These are phyloP conservation scores for Torymus texanus DNA, from an alignment of 2,888 invertebrate genomes.

Conservation along the genomic window DNA sequence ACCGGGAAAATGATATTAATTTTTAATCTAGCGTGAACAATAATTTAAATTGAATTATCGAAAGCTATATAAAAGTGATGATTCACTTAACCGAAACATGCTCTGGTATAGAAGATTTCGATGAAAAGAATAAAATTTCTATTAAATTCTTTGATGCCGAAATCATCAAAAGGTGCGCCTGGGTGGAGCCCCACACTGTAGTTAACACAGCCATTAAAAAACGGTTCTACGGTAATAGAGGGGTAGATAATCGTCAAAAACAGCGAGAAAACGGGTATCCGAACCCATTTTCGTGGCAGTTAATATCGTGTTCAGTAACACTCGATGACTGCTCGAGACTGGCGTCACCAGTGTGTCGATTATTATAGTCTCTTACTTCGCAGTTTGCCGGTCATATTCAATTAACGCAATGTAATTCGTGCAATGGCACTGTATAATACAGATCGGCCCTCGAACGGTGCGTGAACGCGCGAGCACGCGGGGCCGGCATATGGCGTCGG, in stretches of 20 bases:
- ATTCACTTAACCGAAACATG: too few species aligned
- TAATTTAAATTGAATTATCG: too few species aligned
- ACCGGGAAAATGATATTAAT: too few species aligned
- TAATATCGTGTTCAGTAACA: conserved; percentile 1
- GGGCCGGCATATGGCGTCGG: conserved; percentile 61
- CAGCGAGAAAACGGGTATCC: not conserved
- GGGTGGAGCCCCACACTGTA: too few species aligned
- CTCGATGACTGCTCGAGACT: not conserved
- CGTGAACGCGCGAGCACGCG: not conserved
- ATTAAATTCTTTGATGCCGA: too few species aligned
- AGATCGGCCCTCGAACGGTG: conserved; percentile 19
- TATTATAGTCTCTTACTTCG: conserved; percentile 45
- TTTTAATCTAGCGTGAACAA: too few species aligned
- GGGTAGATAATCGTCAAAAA: not conserved
- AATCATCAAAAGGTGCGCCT: too few species aligned
- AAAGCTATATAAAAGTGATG: too few species aligned
- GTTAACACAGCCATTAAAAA: too few species aligned
- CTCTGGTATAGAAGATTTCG: too few species aligned
- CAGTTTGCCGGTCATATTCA: conserved; percentile 59
- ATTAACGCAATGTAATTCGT: conserved; percentile 66
- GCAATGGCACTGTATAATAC: conserved; percentile 23
- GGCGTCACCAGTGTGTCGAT: conserved; percentile 25
- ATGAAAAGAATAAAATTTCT: too few species aligned
- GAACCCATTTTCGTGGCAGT: not conserved
- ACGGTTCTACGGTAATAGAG: not conserved